A percentile compares a stretch with the other conserved stretches of the same genome.
These are phyloP conservation scores for Raja brachyura DNA, from an alignment of 2,113 vertebrate genomes.

Conservation along the genomic window DNA sequence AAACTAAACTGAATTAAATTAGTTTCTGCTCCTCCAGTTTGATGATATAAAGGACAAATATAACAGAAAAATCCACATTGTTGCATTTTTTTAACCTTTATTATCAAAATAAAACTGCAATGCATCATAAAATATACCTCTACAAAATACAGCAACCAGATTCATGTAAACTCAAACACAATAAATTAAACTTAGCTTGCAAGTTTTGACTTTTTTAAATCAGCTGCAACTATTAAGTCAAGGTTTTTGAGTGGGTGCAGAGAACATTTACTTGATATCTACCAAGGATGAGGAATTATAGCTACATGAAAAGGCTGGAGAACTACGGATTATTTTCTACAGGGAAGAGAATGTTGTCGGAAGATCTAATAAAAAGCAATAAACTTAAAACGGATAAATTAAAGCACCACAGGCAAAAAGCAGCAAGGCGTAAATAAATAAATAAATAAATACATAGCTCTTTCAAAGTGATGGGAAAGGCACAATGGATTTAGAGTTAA, in stretches of 20 bases:
- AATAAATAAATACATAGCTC: background rate
- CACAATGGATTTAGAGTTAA: background rate
- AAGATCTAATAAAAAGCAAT: background rate
- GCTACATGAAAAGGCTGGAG: background rate
- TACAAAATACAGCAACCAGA: background rate
- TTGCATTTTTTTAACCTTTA: background rate
- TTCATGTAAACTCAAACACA: background rate
- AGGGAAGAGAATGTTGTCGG: background rate
- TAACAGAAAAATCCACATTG: background rate
- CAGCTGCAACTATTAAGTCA: background rate
- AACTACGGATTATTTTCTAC: background rate
- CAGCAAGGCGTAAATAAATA: background rate
- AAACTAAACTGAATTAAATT: background rate
- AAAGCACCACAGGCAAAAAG: background rate
- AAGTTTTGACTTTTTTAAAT: background rate
- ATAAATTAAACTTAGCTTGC: conserved; percentile 17
- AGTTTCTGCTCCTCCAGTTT: background rate
- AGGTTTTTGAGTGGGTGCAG: background rate
- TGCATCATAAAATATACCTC: conserved; percentile 23
- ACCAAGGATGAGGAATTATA: background rate
- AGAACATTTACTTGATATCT: background rate
- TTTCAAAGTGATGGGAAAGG: background rate
- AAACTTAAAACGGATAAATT: background rate
- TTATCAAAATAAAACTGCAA: conserved; percentile 29
- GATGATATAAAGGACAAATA: background rate